Evolutionary conservation across 2,113 vertebrate genomes (phyloP), one percentile per base, ranked within the genome.

Genomic region (Symphodus melops): DNA sequence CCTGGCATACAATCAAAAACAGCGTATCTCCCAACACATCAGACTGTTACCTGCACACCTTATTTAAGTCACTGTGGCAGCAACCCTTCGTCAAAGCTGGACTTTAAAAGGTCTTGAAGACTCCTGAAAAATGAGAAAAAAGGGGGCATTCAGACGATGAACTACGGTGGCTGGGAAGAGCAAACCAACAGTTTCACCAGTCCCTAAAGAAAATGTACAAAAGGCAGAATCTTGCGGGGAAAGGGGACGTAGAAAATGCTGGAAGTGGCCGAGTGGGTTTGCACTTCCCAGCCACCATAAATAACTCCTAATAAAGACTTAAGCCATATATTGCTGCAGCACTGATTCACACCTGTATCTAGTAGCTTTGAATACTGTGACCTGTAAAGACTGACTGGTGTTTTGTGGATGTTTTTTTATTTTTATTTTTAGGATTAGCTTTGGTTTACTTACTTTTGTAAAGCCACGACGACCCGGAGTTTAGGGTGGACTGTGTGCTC

Each of bases 361-460:
- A 67, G 71, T 75, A 77, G 79, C 74, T 81, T 87, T 68, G 20
- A 79, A 75, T 63, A 83, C 72, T 82, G 83, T 87, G 83, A 83
- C 82, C 57, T 59, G 37, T 19, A 20, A 53, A 55, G 39, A 59
- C 14, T 19, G 42, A 44, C 8, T 57, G 70, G 13, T 53, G 51
- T 66, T 58, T 60, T 64, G 63, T 56, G 70, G 52, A 33, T 5
- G 28, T 33, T 33, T 84, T 53, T 58, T 65, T 77, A 5, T 33
- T 84, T 53, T 58, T 65, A 75, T 23, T 69, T 65, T 77, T 74
- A 75, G 46, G 19, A 61, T 60, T 74, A 71, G 72, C 37, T 68
- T 85, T 77, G 77, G 75, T 67, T 60, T 60, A 70, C 49, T 77
- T 28, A 56, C 23, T 63, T 70, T 63, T 74, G 71, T 37, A 42